Conservation (phyloP, 1,140 invertebrate species). For the Ladona fulva region DNA sequence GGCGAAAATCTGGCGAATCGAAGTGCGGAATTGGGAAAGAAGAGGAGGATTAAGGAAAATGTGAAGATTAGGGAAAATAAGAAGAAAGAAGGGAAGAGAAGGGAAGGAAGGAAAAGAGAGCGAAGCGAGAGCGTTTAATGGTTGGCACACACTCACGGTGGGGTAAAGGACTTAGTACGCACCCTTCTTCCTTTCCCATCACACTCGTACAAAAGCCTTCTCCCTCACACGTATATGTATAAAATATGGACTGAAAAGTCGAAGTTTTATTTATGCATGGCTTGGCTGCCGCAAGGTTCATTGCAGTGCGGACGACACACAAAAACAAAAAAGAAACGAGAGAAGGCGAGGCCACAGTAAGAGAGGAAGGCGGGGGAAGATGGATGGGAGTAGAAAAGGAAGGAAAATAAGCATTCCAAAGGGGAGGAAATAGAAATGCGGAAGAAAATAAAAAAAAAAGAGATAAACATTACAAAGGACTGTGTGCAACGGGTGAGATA, state of each 20-base stretch:
- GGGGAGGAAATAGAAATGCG: background rate
- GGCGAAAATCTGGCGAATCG: too few species aligned
- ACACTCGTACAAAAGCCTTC: background rate
- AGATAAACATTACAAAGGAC: background rate
- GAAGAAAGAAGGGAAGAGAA: too few species aligned
- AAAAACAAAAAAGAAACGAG: background rate
- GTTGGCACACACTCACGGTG: too few species aligned
- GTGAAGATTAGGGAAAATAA: too few species aligned
- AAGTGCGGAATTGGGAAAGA: too few species aligned
- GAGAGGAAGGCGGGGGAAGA: background rate
- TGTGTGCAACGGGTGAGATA: too few species aligned
- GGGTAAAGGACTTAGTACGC: background rate
- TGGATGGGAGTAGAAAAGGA: too few species aligned
- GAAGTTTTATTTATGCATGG: slow-evolving; percentile 6
- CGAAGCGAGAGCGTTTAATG: too few species aligned
- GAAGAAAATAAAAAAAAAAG: background rate
- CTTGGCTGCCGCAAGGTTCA: background rate
- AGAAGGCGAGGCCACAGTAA: too few species aligned
- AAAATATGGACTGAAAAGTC: slow-evolving; percentile 10
- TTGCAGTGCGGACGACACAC: background rate
- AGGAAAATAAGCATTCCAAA: background rate
- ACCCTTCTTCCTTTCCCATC: background rate
- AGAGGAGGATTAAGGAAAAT: too few species aligned
- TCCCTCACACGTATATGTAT: slow-evolving; percentile 4
- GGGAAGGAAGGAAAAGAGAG: too few species aligned